Evolutionary conservation across 92 coral and sea anemone genomes (phyloP).

Genomic region (Epizoanthus illoricatus): DNA sequence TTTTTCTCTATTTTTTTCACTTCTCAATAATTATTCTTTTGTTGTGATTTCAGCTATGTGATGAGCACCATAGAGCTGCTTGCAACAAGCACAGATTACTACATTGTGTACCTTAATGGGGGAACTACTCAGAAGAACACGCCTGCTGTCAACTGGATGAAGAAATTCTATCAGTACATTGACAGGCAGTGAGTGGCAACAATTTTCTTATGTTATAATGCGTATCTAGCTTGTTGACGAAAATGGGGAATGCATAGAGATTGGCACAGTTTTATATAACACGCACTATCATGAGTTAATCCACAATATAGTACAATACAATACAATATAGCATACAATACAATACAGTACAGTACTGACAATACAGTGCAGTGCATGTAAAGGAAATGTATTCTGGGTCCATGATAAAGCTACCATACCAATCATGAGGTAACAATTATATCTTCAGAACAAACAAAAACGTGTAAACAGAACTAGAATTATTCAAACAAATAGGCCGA

Average conservation of each 20-base stretch:
- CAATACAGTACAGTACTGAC: neutral
- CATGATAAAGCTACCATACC: too few relatives aligned
- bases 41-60: conserved; percentile 62
- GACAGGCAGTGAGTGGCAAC: conserved; percentile 75
- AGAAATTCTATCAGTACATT: conserved; percentile 85
- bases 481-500: too few relatives aligned
- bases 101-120: conserved; percentile 86
- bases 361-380: too few relatives aligned
- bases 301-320: too few relatives aligned
- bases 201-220: neutral
- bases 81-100: conserved; percentile 91
- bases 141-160: conserved; percentile 91
- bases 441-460: too few relatives aligned
- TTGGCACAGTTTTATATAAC: too few relatives aligned
- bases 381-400: too few relatives aligned
- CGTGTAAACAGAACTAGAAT: too few relatives aligned
- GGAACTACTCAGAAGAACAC: conserved; percentile 87
- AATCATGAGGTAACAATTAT: too few relatives aligned
- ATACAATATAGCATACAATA: neutral
- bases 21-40: too few relatives aligned
- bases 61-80: conserved; percentile 90
- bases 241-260: neutral
- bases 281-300: too few relatives aligned
- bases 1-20: neutral
- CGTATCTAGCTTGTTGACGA: neutral